Conservation (phyloP, 2,113 vertebrate genomes). For the Neolamprologus kungweensis region DNA sequence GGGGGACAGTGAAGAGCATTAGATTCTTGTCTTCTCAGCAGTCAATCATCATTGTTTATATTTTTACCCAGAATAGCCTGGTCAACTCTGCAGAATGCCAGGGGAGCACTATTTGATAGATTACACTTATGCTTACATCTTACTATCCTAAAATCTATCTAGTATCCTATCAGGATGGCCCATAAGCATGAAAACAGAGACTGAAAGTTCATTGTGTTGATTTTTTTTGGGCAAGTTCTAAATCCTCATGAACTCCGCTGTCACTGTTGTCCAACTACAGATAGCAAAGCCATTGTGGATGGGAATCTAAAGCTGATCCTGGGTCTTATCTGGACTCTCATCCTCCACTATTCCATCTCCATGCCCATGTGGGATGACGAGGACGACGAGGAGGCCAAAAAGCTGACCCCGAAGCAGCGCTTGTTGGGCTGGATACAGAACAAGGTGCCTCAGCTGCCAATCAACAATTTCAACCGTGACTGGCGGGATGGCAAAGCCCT, state of each 20-base stretch:
- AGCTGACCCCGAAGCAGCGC: slow-evolving; percentile 91
- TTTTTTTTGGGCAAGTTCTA: neutral
- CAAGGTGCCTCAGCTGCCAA: slow-evolving; percentile 90
- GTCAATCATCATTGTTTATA: slow-evolving; percentile 60
- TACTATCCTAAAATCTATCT: neutral
- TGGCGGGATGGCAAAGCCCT: slow-evolving; percentile 90
- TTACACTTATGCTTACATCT: neutral
- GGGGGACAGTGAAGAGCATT: slow-evolving; percentile 16
- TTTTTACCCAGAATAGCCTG: slow-evolving; percentile 36
- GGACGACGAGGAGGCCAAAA: slow-evolving; percentile 85
- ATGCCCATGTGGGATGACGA: slow-evolving; percentile 99
- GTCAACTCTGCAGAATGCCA: neutral
- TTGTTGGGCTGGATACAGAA: slow-evolving; percentile 95
- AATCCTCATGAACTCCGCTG: slow-evolving; percentile 2
- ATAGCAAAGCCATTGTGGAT: slow-evolving; percentile 94
- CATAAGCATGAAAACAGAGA: neutral
- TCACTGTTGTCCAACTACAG: slow-evolving; percentile 58
- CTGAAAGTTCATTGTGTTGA: neutral
- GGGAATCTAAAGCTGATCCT: slow-evolving; percentile 95
- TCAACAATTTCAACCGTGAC: slow-evolving; percentile 90
- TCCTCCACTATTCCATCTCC: slow-evolving; percentile 96
- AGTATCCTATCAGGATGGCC: neutral
- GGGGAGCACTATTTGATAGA: neutral
- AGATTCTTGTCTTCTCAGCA: slow-evolving; percentile 58
- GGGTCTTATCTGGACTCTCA: slow-evolving; percentile 92